A percentile compares a stretch with the other conserved stretches of the same genome.
phyloP scores from a whole-genome alignment of 92 coral and sea anemone species.

The Porites evermanni region DNA sequence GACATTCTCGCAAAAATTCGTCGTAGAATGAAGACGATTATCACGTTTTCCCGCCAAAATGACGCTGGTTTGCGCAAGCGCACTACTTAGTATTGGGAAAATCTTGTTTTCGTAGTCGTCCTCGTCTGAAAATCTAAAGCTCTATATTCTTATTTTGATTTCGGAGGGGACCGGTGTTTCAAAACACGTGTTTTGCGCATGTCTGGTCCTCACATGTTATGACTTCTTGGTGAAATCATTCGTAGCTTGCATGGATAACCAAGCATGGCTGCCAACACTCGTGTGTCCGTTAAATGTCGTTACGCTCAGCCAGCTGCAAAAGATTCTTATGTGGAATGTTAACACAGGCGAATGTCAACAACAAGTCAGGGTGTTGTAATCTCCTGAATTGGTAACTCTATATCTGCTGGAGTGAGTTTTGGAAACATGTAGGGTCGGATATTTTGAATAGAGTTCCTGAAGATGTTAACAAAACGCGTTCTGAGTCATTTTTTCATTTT shows the following conservation, averaged over 20 bases:
- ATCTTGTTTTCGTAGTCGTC: too few relatives aligned
- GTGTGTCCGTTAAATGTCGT: neutral
- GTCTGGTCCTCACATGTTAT: neutral
- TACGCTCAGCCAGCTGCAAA: constrained; percentile 2
- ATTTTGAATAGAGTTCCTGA: too few relatives aligned
- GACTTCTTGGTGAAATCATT: constrained; percentile 23
- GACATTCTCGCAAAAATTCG: too few relatives aligned
- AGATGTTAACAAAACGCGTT: too few relatives aligned
- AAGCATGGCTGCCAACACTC: constrained; percentile 2
- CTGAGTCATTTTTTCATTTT: too few relatives aligned
- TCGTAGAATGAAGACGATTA: too few relatives aligned
- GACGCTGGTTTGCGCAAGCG: too few relatives aligned
- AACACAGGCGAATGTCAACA: neutral
- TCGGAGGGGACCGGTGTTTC: neutral
- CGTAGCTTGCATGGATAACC: constrained; percentile 20
- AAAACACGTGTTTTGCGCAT: neutral
- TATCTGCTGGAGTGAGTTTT: neutral
- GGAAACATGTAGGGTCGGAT: too few relatives aligned
- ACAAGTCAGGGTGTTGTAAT: neutral
- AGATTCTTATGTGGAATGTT: neutral
- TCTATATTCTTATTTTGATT: neutral
- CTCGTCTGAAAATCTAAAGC: too few relatives aligned
- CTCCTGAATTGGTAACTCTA: neutral
- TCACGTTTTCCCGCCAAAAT: too few relatives aligned
- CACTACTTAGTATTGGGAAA: too few relatives aligned